Evolutionary conservation across 2,797 vertebrate genomes (phyloP).

Genomic region (Vultur gryphus): DNA sequence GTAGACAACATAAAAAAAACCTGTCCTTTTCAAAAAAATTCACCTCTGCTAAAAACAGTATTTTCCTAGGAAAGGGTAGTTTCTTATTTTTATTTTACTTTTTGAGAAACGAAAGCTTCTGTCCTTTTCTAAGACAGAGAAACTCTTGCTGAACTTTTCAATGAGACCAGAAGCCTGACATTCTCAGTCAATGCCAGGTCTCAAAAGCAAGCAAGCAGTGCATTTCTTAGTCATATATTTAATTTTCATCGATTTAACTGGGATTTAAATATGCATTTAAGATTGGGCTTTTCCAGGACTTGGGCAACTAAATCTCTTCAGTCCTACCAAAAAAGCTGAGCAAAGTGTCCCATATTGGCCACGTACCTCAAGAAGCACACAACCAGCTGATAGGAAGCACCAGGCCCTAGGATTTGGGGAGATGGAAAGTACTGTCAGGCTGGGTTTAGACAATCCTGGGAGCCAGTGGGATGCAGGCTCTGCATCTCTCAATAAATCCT

Average conservation of each 20-base stretch:
- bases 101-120: neutral
- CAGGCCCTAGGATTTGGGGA: neutral
- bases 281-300: neutral
- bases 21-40: rapidly evolving
- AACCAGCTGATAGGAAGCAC: neutral
- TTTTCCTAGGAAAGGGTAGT: neutral
- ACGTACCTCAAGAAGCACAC: neutral
- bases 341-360: neutral
- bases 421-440: neutral
- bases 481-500: neutral
- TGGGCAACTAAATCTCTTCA: neutral
- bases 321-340: neutral
- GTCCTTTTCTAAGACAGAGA: neutral
- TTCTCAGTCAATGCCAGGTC: neutral
- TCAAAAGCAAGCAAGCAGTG: neutral
- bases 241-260: neutral
- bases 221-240: neutral
- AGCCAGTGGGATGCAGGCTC: neutral
- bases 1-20: neutral
- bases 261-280: neutral
- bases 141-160: neutral
- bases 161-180: neutral
- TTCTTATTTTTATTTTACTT: neutral
- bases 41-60: neutral
- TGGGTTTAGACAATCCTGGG: neutral